phyloP scores from a whole-genome alignment of 2,888 invertebrate species.

The Helicoverpa assulta region DNA sequence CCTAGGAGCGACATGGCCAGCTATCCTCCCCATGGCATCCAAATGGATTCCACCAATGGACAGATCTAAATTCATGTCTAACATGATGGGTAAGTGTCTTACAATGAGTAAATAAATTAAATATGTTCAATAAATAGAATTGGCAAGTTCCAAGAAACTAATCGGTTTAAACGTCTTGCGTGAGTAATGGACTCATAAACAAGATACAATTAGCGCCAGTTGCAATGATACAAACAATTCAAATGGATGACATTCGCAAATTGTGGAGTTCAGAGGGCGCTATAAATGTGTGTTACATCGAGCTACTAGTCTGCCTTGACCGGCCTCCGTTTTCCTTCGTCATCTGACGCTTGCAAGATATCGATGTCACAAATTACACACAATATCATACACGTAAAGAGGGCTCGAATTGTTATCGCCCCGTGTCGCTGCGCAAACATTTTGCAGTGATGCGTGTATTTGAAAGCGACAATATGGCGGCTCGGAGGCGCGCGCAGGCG shows the following conservation, averaged over 20 bases:
- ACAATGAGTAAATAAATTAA: slow-evolving; percentile 6
- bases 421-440: slow-evolving; percentile 62
- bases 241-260: slow-evolving; percentile 41
- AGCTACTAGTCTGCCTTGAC: slow-evolving; percentile 67
- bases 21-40: slow-evolving; percentile 97
- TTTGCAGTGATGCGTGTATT: slow-evolving; percentile 72
- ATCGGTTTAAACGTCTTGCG: slow-evolving; percentile 17
- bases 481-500: slow-evolving; percentile 90
- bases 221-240: slow-evolving; percentile 26
- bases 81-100: slow-evolving; percentile 95
- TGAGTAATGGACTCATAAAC: slow-evolving; percentile 23
- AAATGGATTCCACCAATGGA: slow-evolving; percentile 98
- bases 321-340: slow-evolving; percentile 65
- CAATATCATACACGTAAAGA: slow-evolving; percentile 61
- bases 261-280: slow-evolving; percentile 60
- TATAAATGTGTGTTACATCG: slow-evolving; percentile 55
- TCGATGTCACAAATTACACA: slow-evolving; percentile 49
- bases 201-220: slow-evolving; percentile 20
- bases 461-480: slow-evolving; percentile 81
- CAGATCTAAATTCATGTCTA: slow-evolving; percentile 97
- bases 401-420: slow-evolving; percentile 71
- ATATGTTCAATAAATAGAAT: neutral
- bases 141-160: slow-evolving; percentile 10
- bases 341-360: slow-evolving; percentile 53
- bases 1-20: slow-evolving; percentile 97